Conservation (phyloP, 2,888 invertebrate genomes). For the Brenthis ino region DNA sequence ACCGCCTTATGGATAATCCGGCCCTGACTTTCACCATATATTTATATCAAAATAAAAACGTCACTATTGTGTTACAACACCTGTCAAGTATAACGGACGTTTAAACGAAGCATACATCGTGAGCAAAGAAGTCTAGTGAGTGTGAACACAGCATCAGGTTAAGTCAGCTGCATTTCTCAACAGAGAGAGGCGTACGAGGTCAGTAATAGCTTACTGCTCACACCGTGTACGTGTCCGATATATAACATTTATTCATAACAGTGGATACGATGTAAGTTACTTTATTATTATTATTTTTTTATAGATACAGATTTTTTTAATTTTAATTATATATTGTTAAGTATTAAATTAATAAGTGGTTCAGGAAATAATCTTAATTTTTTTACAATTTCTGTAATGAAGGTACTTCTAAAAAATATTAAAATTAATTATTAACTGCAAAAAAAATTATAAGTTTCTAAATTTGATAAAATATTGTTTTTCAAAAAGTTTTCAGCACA, state of each 20-base stretch:
- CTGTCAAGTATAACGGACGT: neutral
- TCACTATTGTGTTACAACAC: neutral
- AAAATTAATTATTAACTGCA: too few species aligned
- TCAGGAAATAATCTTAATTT: too few species aligned
- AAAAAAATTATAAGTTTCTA: too few species aligned
- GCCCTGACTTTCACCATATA: too few species aligned
- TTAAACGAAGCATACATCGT: slow-evolving; percentile 10
- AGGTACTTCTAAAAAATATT: too few species aligned
- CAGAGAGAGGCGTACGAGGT: slow-evolving; percentile 54
- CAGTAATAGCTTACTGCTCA: slow-evolving; percentile 52
- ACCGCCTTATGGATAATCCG: too few species aligned
- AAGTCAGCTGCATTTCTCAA: slow-evolving; percentile 59
- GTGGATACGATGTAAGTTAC: slow-evolving; percentile 23
- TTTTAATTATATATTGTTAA: neutral
- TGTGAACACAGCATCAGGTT: slow-evolving; percentile 43
- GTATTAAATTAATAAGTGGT: too few species aligned
- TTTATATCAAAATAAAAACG: too few species aligned
- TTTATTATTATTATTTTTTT: neutral
- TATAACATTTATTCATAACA: slow-evolving; percentile 1
- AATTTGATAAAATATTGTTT: too few species aligned
- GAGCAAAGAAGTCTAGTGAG: neutral
- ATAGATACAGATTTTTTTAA: neutral
- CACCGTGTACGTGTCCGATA: slow-evolving; percentile 35
- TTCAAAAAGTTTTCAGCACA: too few species aligned
- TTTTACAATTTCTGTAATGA: too few species aligned